Evolutionary conservation across 2,888 invertebrate genomes (phyloP).

Genomic region (Cataglyphis altisquamis): DNA sequence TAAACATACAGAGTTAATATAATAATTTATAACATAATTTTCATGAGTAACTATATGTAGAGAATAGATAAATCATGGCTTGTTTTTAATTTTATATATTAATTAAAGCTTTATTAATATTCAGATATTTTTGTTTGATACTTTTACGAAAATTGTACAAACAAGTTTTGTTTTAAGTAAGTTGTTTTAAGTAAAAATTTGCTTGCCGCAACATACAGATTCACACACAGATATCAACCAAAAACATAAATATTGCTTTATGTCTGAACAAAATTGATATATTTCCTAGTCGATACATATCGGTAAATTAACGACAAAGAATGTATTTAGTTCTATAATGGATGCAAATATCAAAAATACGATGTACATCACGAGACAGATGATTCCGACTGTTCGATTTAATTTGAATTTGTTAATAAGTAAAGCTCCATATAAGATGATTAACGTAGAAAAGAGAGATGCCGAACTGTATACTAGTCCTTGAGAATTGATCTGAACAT

Average conservation of each 20-base stretch:
- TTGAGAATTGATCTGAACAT: slow-evolving; percentile 91
- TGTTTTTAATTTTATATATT: not conserved
- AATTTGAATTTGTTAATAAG: slow-evolving; percentile 90
- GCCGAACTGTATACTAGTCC: slow-evolving; percentile 92
- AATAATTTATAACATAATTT: not conserved
- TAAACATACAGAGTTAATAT: slow-evolving; percentile 4
- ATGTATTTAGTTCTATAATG: slow-evolving; percentile 92
- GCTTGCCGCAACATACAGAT: not conserved
- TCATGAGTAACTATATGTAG: not conserved
- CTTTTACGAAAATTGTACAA: not conserved
- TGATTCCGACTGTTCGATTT: slow-evolving; percentile 90
- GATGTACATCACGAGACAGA: slow-evolving; percentile 90
- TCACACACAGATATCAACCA: not conserved
- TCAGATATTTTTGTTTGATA: not conserved
- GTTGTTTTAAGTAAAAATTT: slow-evolving; percentile 1
- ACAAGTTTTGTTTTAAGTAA: not conserved
- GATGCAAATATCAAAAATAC: slow-evolving; percentile 90
- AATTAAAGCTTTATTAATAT: slow-evolving; percentile 25
- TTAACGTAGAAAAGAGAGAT: slow-evolving; percentile 91
- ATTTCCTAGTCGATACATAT: slow-evolving; percentile 88
- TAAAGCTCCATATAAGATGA: slow-evolving; percentile 90
- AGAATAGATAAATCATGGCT: not conserved
- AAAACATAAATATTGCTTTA: slow-evolving; percentile 1
- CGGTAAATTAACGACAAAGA: slow-evolving; percentile 91
- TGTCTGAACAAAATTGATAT: slow-evolving; percentile 1